Conservation (phyloP, 2,113 vertebrate species). For the Notothenia coriiceps region DNA sequence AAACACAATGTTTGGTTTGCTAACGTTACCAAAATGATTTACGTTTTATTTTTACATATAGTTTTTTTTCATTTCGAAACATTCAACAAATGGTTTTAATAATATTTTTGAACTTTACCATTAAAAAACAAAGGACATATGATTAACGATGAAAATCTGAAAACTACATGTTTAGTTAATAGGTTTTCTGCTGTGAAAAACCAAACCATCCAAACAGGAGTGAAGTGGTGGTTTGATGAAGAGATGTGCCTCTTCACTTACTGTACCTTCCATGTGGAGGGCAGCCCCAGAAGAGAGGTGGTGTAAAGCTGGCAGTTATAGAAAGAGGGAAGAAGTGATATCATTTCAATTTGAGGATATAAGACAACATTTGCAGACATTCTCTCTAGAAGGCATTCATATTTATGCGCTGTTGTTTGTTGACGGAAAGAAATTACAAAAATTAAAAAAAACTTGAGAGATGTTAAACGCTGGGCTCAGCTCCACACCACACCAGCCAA, state of each 20-base stretch:
- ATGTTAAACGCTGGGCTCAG: no score
- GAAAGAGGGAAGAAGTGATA: background rate
- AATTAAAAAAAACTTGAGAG: no score
- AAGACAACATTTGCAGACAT: background rate
- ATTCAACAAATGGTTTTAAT: background rate
- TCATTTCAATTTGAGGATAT: background rate
- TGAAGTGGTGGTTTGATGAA: background rate
- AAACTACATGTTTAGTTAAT: background rate
- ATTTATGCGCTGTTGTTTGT: background rate
- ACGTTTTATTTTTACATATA: no score
- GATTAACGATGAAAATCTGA: no score
- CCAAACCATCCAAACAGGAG: no score
- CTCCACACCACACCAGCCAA: no score
- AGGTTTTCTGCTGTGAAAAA: background rate
- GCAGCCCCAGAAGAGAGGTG: background rate
- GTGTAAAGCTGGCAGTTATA: background rate
- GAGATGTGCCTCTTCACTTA: background rate
- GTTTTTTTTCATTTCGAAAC: background rate
- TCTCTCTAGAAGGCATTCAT: background rate
- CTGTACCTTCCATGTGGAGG: background rate
- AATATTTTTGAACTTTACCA: background rate
- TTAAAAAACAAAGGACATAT: background rate
- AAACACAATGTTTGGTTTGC: background rate
- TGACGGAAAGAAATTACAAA: no score
- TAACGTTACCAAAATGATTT: no score